These are phyloP conservation scores for Brachionus rotundiformis DNA, from an alignment of 1,140 invertebrate species.

Conservation along the genomic window DNA sequence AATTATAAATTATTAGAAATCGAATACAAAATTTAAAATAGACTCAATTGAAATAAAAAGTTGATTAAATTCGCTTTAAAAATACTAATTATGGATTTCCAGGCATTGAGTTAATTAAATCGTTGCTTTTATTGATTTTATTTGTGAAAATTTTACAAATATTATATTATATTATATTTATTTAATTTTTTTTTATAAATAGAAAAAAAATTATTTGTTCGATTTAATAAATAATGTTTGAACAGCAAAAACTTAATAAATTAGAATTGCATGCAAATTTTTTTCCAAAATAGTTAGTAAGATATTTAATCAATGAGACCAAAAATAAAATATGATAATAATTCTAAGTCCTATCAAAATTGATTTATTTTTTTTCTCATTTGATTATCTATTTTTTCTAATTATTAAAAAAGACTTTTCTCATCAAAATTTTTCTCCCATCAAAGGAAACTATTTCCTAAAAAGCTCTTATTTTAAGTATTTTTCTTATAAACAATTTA, in stretches of 20 bases:
- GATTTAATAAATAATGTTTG: neutral
- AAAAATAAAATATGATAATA: slow-evolving; percentile 23
- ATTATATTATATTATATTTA: neutral
- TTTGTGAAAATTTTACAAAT: neutral
- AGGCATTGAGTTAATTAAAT: neutral
- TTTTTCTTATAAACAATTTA: neutral
- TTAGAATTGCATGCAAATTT: neutral
- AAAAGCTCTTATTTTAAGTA: neutral
- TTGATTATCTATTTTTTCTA: neutral
- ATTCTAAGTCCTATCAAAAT: neutral
- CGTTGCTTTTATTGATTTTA: neutral
- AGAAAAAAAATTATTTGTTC: neutral
- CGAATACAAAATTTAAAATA: no score
- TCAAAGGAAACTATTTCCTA: neutral
- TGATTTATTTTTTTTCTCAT: neutral
- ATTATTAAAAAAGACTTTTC: neutral
- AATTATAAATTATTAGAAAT: no score
- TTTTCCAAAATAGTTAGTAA: neutral
- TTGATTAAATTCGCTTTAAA: no score
- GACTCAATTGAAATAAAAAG: no score
- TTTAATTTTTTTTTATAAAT: neutral
- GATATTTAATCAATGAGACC: neutral
- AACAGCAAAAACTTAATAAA: neutral
- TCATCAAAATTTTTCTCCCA: neutral
- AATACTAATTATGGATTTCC: neutral